phyloP scores from a whole-genome alignment of 2,797 vertebrate genomes.

The Microctenopoma stevenorrisi region DNA sequence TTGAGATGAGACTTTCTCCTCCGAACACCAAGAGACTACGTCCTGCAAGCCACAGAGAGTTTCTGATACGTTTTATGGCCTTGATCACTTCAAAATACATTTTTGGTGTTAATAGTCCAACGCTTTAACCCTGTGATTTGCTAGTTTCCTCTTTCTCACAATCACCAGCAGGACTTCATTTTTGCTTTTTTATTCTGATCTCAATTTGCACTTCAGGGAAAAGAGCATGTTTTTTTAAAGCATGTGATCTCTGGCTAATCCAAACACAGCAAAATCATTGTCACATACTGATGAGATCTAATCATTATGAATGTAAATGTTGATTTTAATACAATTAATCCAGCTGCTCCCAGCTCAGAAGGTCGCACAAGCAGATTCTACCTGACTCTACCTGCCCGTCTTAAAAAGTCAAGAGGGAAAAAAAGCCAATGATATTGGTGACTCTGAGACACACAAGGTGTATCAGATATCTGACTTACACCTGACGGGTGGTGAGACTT shows the following conservation, averaged over 20 bases:
- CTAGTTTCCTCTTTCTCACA: neutral
- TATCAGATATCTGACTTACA: constrained; percentile 1
- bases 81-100: constrained; percentile 31
- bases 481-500: neutral
- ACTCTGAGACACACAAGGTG: neutral
- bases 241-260: constrained; percentile 30
- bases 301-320: constrained; percentile 37
- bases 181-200: constrained; percentile 5
- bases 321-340: constrained; percentile 43
- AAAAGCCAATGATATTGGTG: neutral
- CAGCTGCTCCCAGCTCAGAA: constrained; percentile 21
- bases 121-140: constrained; percentile 6
- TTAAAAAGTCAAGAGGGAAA: neutral
- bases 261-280: constrained; percentile 29
- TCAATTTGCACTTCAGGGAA: constrained; percentile 33
- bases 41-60: constrained; percentile 26
- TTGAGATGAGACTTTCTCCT: constrained; percentile 25
- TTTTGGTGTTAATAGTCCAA: constrained; percentile 1
- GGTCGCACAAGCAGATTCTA: constrained; percentile 2
- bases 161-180: neutral
- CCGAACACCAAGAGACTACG: constrained; percentile 25
- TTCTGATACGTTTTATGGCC: constrained; percentile 17
- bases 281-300: constrained; percentile 23
- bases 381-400: neutral
- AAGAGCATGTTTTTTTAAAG: constrained; percentile 17